Base-by-base conservation (phyloP, 2,797 vertebrate species). In the Artibeus lituratus region DNA sequence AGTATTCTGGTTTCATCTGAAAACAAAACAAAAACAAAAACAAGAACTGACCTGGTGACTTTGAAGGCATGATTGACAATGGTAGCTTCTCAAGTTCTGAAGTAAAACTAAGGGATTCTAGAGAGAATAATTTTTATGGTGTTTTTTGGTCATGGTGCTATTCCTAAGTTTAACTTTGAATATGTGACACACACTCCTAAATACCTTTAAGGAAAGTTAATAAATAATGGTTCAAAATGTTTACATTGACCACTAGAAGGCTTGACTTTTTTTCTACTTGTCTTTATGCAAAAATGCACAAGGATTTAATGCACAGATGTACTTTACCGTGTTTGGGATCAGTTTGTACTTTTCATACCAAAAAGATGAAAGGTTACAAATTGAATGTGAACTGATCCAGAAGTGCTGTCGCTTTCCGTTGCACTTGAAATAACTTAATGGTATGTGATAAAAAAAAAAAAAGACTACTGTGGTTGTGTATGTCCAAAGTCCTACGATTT, bases 241-340 rank as follows among this genome's bases (percentile, higher is more conserved):
- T 98, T 97, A 98, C 97, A 97, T 47, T 91, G 88, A 97, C 95
- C 94, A 91, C 93, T 96, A 97, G 96, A 96, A 96, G 78, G 95
- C 91, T 96, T 96, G 93, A 91, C 65, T 90, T 96, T 92, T 92
- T 84, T 94, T 96, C 88, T 93, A 82, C 65, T 78, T 85, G 35
- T 57, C n/a, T 62, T 95, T 59, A 74, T 70, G 73, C 24, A 35
- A 15, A 84, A 95, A 82, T 87, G 87, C 57, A 21, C 96, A 97
- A 96, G 94, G 97, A 97, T 96, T 94, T 90, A 86, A 95, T 94
- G 97, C 97, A 97, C 97, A 95, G 83, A 76, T 96, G 96, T 95
- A 97, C 97, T 96, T 97, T 96, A 97, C 88, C 85, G 26, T 72
- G 95, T 94, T 96, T 80, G 95, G 95, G 97, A 87, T 96, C 85